Conservation (phyloP, 2,113 vertebrate species). For the Hiodon tergisus region DNA sequence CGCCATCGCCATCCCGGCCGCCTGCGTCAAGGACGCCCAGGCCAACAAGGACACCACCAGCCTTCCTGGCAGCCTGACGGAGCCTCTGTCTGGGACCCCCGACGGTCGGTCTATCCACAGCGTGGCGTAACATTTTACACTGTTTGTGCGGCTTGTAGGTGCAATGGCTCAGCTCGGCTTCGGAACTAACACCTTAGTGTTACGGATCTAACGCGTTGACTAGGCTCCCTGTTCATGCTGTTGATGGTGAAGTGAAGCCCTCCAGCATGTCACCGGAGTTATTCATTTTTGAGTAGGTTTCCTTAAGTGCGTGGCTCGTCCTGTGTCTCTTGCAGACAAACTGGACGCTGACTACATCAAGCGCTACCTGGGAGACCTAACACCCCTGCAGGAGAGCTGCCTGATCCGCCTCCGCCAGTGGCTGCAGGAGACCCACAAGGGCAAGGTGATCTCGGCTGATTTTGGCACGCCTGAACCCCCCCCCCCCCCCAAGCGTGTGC, state of each 20-base stretch:
- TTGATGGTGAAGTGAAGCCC: no score
- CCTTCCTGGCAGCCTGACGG: slow-evolving; percentile 43
- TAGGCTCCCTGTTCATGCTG: no score
- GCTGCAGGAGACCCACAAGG: slow-evolving; percentile 94
- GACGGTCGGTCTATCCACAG: slow-evolving; percentile 62
- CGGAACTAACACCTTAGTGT: no score
- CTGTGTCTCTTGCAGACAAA: slow-evolving; percentile 70
- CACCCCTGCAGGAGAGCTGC: slow-evolving; percentile 92
- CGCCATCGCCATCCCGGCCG: slow-evolving; percentile 51
- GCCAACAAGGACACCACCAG: slow-evolving; percentile 53
- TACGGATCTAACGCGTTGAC: no score
- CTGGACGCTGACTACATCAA: slow-evolving; percentile 93
- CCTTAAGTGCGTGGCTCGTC: slow-evolving; percentile 5
- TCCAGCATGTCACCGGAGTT: no score
- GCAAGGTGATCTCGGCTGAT: slow-evolving; percentile 70
- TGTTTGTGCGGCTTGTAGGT: no score
- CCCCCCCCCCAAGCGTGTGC: not conserved
- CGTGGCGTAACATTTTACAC: no score
- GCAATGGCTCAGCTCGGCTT: no score
- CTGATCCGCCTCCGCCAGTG: slow-evolving; percentile 87
- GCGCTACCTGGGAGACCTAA: slow-evolving; percentile 88
- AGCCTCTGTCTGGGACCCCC: slow-evolving; percentile 61
- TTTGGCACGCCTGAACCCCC: slow-evolving; percentile 3
- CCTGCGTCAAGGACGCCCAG: slow-evolving; percentile 49
- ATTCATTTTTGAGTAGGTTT: not conserved